Evolutionary conservation across 2,797 vertebrate genomes (phyloP), one percentile per base, ranked within the genome.

Genomic region (Spondyliosoma cantharus): DNA sequence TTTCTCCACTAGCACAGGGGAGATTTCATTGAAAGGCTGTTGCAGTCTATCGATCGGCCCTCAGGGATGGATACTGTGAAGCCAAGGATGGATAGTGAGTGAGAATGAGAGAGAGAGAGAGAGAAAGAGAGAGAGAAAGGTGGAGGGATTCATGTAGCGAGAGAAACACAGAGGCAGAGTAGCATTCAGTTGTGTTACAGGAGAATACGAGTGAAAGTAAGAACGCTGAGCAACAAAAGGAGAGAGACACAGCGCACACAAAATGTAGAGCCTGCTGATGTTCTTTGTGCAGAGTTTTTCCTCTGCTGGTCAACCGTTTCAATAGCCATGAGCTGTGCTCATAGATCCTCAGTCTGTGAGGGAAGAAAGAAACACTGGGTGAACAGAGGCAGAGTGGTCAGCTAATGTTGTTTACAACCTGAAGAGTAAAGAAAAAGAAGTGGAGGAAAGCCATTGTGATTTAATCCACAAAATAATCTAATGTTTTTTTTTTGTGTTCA

Each of bases 11-110:
- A 88, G 86, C 85, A 84, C 82, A 59, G 85, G 83, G 87, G 83
- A 85, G 85, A 90, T 93, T 92, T 92, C 91, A 93, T 91, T 93
- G 93, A 93, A 93, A 92, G 83, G 85, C 88, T 88, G 88, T 90
- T 91, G 92, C 88, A 84, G 91, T 86, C 85, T 92, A 94, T 95
- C 77, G 94, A 94, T 93, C 71, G 80, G 71, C 89, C 91, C 85
- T 89, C 83, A 48, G 90, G 90, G 91, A 89, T 83, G 87, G 86
- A 91, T 90, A 84, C 86, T 83, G 73, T 83, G 87, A 90, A 92
- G 83, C 84, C 78, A 63, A 81, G 81, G 78, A 88, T 75, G 71
- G 73, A 65, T 81, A 49, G 72, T 49, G 42, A 29, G 56, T 0
- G 57, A 2, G 46, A 17, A 17, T 5, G 46, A 65, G 82, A 49